phyloP scores from a whole-genome alignment of 2,888 invertebrate species.

The Cosmorhoe ocellata region DNA sequence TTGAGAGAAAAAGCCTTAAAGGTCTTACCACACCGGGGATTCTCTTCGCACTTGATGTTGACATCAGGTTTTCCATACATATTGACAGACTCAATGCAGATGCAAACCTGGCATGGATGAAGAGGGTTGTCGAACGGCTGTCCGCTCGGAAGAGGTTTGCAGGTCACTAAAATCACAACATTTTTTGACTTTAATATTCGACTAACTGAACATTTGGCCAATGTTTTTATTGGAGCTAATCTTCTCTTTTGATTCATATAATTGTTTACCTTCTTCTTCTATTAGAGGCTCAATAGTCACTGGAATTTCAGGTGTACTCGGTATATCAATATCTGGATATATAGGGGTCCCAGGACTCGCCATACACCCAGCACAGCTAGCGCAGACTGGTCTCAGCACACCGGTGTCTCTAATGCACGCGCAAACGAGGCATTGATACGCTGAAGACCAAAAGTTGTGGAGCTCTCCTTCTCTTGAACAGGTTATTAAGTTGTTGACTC shows the following conservation, averaged over 20 bases:
- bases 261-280: constrained; percentile 12
- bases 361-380: constrained; percentile 50
- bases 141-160: constrained; percentile 25
- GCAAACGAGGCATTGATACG: constrained; percentile 56
- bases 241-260: not conserved
- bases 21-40: constrained; percentile 29
- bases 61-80: constrained; percentile 22
- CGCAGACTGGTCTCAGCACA: constrained; percentile 53
- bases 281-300: constrained; percentile 11
- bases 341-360: constrained; percentile 4
- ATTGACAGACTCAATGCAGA: constrained; percentile 22
- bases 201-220: too few species aligned
- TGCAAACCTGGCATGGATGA: constrained; percentile 25
- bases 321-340: not conserved
- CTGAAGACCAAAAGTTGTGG: constrained; percentile 47
- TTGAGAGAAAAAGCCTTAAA: too few species aligned
- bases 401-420: constrained; percentile 51
- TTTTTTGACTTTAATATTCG: too few species aligned
- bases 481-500: constrained; percentile 39
- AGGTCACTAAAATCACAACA: constrained; percentile 18
- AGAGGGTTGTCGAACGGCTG: constrained; percentile 27
- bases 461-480: constrained; percentile 56
- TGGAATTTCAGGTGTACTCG: not conserved
- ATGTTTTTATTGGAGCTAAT: too few species aligned
- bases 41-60: constrained; percentile 25